A percentile compares a stretch with the other conserved stretches of the same genome.
These are phyloP conservation scores for Cyclura pinguis DNA, from an alignment of 2,797 vertebrate genomes.

Conservation along the genomic window DNA sequence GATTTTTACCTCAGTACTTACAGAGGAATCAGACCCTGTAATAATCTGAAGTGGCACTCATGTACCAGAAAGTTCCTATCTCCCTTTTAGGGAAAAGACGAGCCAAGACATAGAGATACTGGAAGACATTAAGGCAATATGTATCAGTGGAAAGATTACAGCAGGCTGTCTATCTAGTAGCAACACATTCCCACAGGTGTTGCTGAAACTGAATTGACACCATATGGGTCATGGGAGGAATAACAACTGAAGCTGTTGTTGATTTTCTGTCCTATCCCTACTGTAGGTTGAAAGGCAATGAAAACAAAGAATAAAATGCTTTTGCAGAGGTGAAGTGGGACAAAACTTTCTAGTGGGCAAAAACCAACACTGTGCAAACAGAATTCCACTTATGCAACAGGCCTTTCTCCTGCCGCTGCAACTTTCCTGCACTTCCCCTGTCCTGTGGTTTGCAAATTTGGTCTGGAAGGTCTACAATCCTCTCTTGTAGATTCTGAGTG, in stretches of 20 bases:
- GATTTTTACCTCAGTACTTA: slow-evolving; percentile 56
- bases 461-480: too few relatives aligned
- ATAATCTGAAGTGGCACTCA: slow-evolving; percentile 64
- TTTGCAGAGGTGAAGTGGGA: accelerated
- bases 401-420: too few relatives aligned
- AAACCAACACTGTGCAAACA: neutral
- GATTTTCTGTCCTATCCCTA: neutral
- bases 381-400: too few relatives aligned
- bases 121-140: slow-evolving; percentile 60
- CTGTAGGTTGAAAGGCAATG: too few relatives aligned
- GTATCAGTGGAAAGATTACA: slow-evolving; percentile 61
- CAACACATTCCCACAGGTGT: slow-evolving; percentile 36
- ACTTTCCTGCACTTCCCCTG: too few relatives aligned
- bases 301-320: slow-evolving; percentile 16
- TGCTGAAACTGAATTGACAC: slow-evolving; percentile 34
- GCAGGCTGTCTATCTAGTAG: slow-evolving; percentile 44
- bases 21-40: slow-evolving; percentile 65
- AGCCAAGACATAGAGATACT: slow-evolving; percentile 42
- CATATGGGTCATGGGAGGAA: slow-evolving; percentile 41
- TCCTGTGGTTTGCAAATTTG: too few relatives aligned
- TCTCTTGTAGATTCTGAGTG: too few relatives aligned
- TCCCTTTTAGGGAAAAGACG: slow-evolving; percentile 61
- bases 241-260: slow-evolving; percentile 19
- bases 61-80: slow-evolving; percentile 62
- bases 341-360: neutral